A percentile compares a stretch with the other conserved stretches of the same genome.
phyloP scores from a whole-genome alignment of 1,140 invertebrate species.

The Schlechtendalia chinensis region DNA sequence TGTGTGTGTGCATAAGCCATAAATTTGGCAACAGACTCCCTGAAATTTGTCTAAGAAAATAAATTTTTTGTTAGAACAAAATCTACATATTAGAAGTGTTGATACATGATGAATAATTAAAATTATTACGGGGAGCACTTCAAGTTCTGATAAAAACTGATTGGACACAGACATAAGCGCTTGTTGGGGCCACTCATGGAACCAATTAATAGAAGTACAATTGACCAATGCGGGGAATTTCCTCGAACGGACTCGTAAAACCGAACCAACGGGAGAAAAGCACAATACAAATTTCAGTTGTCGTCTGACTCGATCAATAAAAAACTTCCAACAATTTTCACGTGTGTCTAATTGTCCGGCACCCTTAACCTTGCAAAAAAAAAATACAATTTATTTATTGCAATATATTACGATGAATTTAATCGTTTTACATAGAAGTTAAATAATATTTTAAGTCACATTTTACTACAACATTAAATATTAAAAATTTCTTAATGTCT shows the following conservation, averaged over 20 bases:
- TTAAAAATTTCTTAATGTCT: no score
- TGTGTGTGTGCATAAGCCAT: conserved; percentile 94
- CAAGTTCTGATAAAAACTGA: conserved; percentile 79
- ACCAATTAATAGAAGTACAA: conserved; percentile 95
- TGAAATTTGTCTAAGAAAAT: conserved; percentile 61
- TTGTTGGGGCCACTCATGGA: conserved; percentile 97
- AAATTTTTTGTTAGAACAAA: background rate
- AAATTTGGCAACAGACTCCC: conserved; percentile 80
- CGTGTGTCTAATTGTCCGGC: conserved; percentile 82
- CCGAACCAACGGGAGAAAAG: conserved; percentile 92
- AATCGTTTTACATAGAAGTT: no score
- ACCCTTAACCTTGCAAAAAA: conserved; percentile 67
- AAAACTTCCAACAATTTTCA: conserved; percentile 97
- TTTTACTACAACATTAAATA: no score
- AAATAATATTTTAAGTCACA: no score
- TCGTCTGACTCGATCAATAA: conserved; percentile 88
- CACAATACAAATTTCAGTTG: conserved; percentile 89
- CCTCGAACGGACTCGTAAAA: conserved; percentile 81
- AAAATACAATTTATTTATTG: no score
- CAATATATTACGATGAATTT: no score
- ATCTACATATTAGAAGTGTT: background rate
- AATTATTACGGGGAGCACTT: conserved; percentile 70
- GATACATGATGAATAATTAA: background rate
- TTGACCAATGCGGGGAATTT: conserved; percentile 96
- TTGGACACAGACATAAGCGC: conserved; percentile 89